Base-by-base conservation (phyloP, 2,888 invertebrate genomes). In the Volucella bombylans region DNA sequence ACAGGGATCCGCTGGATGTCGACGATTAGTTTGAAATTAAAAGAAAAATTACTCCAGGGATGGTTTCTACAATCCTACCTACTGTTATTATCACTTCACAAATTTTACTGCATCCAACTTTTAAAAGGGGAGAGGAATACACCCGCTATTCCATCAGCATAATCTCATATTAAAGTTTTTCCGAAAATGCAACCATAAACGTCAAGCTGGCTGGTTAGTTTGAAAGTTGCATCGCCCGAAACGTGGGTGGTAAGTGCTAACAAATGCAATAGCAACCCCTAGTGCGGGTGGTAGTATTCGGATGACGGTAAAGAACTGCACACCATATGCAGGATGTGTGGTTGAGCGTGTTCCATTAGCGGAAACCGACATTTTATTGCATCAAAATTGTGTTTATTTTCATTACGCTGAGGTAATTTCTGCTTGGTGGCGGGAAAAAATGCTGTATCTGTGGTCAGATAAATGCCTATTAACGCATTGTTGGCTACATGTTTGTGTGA, bases 281-380 rank as follows among this genome's bases (percentile, higher is more conserved):
- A 12, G 39, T 57, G 47, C 6, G 31, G 31, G 31, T 49, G 76
- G 80, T 15, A 41, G 15, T 38, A 31, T 14, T 12, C 23, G 45
- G 14, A 43, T 52, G 41, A 11, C 39, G 55, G 31, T 38, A 41
- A 4, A 18, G 57, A 23, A 68, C 50, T 67, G 43, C 38, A 45
- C 65, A 67, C 82, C 68, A 69, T 73, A 73, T 79, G 82, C 68
- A 39, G 82, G 67, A 78, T 64, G 71, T 39, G 72, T 57, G 83
- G 83, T 74, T 65, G 68, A 79, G 73, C 83, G 49, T 83, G 80
- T 80, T 79, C 83, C 83, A 83, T 83, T 83, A 83, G 80, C 79
- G 83, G 80, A 80, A 82, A 74, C 83, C 83, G 57, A 83, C 39
- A 83, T 83, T 83, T 83, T 83, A 83, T 83, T 83, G 83, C 69